Percentiles rank a stretch among this genome's conserved stretches.
These are phyloP conservation scores for Nannobrachium achirus DNA, from an alignment of 2,113 vertebrate species.

Conservation along the genomic window DNA sequence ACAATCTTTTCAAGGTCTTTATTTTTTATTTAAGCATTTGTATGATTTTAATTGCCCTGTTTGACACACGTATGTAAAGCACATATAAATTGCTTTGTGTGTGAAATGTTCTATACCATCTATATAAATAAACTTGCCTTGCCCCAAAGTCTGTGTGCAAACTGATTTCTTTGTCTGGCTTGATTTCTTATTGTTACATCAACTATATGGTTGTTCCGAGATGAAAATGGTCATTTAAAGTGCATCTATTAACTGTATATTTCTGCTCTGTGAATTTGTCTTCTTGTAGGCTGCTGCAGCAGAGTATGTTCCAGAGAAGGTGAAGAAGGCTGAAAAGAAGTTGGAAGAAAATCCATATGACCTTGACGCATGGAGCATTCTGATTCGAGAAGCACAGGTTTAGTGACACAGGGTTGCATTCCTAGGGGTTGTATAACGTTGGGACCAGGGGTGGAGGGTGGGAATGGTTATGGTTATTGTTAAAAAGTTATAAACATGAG, in stretches of 20 bases:
- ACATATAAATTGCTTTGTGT: no score
- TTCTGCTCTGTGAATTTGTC: slow-evolving; percentile 19
- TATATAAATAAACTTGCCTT: no score
- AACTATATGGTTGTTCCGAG: no score
- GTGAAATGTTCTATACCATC: no score
- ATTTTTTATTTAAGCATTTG: no score
- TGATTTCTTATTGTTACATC: no score
- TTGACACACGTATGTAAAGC: no score
- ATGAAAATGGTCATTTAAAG: not conserved
- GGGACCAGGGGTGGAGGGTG: slow-evolving; percentile 54
- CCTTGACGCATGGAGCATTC: slow-evolving; percentile 99
- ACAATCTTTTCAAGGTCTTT: no score
- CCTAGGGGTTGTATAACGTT: slow-evolving; percentile 77
- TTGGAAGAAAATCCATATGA: slow-evolving; percentile 99
- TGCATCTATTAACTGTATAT: not conserved
- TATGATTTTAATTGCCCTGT: no score
- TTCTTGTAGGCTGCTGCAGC: slow-evolving; percentile 85
- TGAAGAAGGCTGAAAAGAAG: slow-evolving; percentile 99
- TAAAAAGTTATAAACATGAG: slow-evolving; percentile 20
- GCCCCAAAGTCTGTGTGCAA: no score
- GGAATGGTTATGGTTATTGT: slow-evolving; percentile 14
- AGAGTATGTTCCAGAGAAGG: slow-evolving; percentile 99
- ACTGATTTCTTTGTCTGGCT: no score
- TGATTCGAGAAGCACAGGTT: slow-evolving; percentile 99
- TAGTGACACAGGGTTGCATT: slow-evolving; percentile 99